These are phyloP conservation scores for Hipposideros armiger DNA, from an alignment of 2,113 vertebrate genomes.

Conservation along the genomic window DNA sequence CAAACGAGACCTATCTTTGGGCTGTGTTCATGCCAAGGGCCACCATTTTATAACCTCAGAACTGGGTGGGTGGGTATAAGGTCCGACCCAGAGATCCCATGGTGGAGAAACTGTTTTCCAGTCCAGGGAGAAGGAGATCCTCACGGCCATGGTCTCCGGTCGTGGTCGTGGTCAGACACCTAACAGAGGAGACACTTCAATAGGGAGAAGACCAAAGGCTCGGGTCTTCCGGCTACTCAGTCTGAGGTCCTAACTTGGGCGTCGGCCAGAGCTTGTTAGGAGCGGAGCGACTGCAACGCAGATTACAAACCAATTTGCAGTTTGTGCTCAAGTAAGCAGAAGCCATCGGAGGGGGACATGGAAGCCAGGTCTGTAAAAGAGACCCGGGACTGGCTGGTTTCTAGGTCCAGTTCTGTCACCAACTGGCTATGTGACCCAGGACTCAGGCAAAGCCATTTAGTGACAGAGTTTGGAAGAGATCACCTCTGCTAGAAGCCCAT, in stretches of 20 bases:
- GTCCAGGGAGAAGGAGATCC: neutral
- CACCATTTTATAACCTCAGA: neutral
- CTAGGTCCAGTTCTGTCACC: neutral
- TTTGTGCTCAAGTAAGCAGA: neutral
- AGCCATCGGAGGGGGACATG: accelerated
- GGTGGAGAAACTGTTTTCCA: neutral
- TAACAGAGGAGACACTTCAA: neutral
- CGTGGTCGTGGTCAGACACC: too few species aligned
- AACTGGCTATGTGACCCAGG: neutral
- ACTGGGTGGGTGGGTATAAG: neutral
- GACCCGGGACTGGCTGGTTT: too few species aligned
- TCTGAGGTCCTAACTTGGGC: neutral
- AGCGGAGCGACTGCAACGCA: neutral
- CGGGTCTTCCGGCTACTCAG: too few species aligned
- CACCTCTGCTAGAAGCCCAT: neutral
- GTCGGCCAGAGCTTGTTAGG: neutral
- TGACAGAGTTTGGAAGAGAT: neutral
- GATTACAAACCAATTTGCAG: neutral
- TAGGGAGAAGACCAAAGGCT: neutral
- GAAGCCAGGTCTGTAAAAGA: neutral
- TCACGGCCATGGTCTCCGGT: neutral
- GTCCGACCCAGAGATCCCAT: neutral
- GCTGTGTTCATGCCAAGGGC: neutral
- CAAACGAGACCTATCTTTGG: neutral
- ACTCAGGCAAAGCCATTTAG: neutral